These are phyloP conservation scores for Limanda limanda DNA, from an alignment of 2,113 vertebrate species.

Conservation along the genomic window DNA sequence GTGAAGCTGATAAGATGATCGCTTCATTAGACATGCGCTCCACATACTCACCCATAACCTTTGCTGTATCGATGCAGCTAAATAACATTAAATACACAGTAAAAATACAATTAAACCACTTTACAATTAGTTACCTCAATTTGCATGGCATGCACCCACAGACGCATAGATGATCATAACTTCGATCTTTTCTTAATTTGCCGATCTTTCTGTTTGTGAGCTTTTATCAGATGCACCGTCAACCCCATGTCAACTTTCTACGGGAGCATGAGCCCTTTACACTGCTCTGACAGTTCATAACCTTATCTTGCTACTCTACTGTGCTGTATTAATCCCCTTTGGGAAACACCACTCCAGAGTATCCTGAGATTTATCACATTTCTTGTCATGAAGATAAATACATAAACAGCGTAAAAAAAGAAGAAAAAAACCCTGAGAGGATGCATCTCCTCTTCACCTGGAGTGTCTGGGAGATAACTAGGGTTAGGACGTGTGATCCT, in stretches of 20 bases:
- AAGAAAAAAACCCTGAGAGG: constrained; percentile 12
- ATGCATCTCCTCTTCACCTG: constrained; percentile 40
- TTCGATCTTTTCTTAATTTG: constrained; percentile 24
- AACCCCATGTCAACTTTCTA: constrained; percentile 12
- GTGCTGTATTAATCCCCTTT: constrained; percentile 54
- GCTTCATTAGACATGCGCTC: no score
- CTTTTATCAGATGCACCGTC: constrained; percentile 28
- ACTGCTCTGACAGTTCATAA: constrained; percentile 53
- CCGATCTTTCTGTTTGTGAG: constrained; percentile 13
- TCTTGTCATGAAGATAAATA: constrained; percentile 46
- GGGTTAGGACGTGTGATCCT: constrained; percentile 32
- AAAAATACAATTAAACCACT: no score
- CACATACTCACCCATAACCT: no score
- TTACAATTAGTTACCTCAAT: no score
- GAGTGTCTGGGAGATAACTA: constrained; percentile 60
- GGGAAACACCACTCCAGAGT: constrained; percentile 47
- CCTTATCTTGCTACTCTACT: constrained; percentile 45
- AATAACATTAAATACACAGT: no score
- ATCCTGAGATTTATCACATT: constrained; percentile 52
- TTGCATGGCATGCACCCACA: no score
- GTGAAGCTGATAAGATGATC: no score
- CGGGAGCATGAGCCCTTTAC: constrained; percentile 35
- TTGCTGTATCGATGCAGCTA: no score
- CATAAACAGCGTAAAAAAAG: background rate
- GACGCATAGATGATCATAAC: background rate